Evolutionary conservation across 2,797 vertebrate genomes (phyloP).

Genomic region (Parauchenoglanis punctatus): DNA sequence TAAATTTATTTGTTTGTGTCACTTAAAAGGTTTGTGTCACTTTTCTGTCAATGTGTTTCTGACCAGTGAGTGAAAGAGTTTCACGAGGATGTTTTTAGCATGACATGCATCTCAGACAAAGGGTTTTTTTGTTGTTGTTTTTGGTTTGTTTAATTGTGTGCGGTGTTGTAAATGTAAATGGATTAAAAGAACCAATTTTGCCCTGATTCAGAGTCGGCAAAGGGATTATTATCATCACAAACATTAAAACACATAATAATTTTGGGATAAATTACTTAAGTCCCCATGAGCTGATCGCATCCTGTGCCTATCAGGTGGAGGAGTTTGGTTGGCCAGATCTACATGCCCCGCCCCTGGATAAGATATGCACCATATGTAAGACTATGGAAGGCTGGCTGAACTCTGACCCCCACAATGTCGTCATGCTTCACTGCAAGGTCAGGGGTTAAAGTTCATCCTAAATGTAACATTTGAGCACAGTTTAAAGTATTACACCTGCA

Average conservation of each 20-base stretch:
- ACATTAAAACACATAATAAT: background rate
- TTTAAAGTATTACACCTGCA: background rate
- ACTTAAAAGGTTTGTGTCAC: background rate
- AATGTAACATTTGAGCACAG: background rate
- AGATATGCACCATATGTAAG: slow-evolving; percentile 89
- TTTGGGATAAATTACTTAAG: no score
- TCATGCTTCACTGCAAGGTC: slow-evolving; percentile 91
- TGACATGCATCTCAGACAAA: background rate
- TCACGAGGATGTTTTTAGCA: background rate
- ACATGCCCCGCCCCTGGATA: slow-evolving; percentile 88
- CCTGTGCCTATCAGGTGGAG: slow-evolving; percentile 76
- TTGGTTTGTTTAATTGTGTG: background rate
- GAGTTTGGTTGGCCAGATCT: slow-evolving; percentile 92
- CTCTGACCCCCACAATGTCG: slow-evolving; percentile 83
- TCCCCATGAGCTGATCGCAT: no score
- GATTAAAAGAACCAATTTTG: background rate
- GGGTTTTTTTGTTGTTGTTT: background rate
- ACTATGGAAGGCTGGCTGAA: slow-evolving; percentile 90
- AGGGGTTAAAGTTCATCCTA: slow-evolving; percentile 37
- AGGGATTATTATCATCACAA: background rate
- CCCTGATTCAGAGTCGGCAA: background rate
- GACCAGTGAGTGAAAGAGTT: background rate
- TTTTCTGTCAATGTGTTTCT: background rate
- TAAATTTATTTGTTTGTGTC: background rate
- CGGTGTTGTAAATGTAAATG: background rate